phyloP scores from a whole-genome alignment of 2,888 invertebrate species.

The Syrista parreyssii region DNA sequence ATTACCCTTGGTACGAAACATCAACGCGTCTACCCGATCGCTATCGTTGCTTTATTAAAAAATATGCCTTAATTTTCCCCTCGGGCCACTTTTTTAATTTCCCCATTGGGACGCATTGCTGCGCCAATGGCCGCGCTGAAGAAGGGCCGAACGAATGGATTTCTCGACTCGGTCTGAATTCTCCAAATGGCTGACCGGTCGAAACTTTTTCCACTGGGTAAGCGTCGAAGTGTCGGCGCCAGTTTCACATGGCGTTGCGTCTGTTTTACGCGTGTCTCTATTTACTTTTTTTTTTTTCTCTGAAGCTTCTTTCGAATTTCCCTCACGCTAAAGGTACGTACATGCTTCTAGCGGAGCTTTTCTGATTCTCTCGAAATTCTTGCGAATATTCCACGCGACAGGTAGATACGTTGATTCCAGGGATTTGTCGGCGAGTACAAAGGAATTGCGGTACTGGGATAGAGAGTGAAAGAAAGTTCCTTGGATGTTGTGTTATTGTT shows the following conservation, averaged over 20 bases:
- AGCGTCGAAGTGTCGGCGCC: neutral
- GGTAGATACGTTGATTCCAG: neutral
- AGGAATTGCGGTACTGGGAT: neutral
- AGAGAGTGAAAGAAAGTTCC: neutral
- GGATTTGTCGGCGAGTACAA: neutral
- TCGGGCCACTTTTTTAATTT: constrained; percentile 39
- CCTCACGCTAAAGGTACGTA: neutral
- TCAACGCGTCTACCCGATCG: constrained; percentile 31
- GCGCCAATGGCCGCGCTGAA: neutral
- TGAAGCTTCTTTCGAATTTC: neutral
- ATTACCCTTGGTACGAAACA: neutral
- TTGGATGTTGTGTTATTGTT: neutral
- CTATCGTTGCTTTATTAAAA: constrained; percentile 52
- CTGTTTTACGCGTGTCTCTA: neutral
- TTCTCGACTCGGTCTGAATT: neutral
- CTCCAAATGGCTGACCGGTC: neutral
- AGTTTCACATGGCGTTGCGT: neutral
- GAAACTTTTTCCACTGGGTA: neutral
- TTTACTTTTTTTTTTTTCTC: neutral
- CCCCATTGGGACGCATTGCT: constrained; percentile 30
- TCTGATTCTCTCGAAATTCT: neutral
- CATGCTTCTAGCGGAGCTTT: neutral
- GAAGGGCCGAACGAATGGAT: constrained; percentile 3
- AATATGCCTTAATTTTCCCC: constrained; percentile 54
- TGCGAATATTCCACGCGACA: neutral